Percentiles rank a stretch among this genome's conserved stretches.
phyloP scores from a whole-genome alignment of 2,888 invertebrate species.

The Zaprionus bogoriensis region DNA sequence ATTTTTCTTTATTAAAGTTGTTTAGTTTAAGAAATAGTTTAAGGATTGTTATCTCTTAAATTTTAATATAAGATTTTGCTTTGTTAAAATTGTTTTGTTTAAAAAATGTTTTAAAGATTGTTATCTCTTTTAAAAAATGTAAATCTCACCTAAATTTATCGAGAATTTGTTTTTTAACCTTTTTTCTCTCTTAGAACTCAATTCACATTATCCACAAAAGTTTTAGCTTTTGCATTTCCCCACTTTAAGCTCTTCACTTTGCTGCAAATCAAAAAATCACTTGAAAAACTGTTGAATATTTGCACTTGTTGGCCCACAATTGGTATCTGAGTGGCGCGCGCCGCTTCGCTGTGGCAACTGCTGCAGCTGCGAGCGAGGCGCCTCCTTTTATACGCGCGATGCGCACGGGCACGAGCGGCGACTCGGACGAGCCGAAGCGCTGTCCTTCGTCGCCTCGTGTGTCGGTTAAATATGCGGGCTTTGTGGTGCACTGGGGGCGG shows the following conservation, averaged over 20 bases:
- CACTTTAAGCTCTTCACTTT: neutral
- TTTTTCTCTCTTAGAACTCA: too few relatives aligned
- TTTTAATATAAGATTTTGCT: too few relatives aligned
- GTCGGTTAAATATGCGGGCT: conserved; percentile 25
- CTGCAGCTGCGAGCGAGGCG: conserved; percentile 34
- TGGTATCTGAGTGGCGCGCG: conserved; percentile 59
- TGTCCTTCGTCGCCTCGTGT: conserved; percentile 14
- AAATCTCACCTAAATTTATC: too few relatives aligned
- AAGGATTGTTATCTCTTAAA: too few relatives aligned
- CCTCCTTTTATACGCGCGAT: conserved; percentile 59
- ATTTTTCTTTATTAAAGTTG: too few relatives aligned
- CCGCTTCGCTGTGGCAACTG: conserved; percentile 65
- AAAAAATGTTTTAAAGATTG: too few relatives aligned
- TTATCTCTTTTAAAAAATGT: too few relatives aligned
- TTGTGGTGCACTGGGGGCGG: conserved; percentile 5
- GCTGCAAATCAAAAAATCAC: neutral
- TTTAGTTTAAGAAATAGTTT: too few relatives aligned
- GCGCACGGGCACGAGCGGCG: conserved; percentile 20
- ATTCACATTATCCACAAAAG: neutral
- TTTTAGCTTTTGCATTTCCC: neutral
- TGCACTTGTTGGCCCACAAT: conserved; percentile 8
- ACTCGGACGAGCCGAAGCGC: neutral
- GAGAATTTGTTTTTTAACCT: too few relatives aligned
- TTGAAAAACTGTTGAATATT: neutral
- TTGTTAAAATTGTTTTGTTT: too few relatives aligned